These are phyloP conservation scores for Psilopogon haemacephalus DNA, from an alignment of 2,113 vertebrate genomes.

Conservation along the genomic window DNA sequence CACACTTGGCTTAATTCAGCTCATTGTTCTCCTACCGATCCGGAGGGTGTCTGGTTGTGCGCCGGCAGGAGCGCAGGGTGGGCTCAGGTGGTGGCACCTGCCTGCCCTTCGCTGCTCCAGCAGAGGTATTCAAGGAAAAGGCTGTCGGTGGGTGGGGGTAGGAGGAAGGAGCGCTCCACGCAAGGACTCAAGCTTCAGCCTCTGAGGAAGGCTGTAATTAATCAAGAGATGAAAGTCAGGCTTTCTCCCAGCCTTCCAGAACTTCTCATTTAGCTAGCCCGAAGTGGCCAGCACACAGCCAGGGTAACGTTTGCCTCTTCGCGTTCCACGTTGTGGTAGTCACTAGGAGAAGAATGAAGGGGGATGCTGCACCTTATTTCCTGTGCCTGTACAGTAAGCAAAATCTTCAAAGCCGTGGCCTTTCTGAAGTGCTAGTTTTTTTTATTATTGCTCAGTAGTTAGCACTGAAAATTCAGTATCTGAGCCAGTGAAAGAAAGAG, in stretches of 20 bases:
- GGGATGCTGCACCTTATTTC: not conserved
- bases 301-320: not conserved
- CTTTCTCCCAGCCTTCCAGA: not conserved
- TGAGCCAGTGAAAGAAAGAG: not conserved
- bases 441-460: not conserved
- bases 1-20: conserved; percentile 72
- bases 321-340: accelerated
- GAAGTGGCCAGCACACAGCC: not conserved
- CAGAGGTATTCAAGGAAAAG: not conserved
- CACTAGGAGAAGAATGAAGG: not conserved
- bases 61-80: conserved; percentile 68
- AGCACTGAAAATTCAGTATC: not conserved
- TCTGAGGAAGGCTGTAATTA: not conserved
- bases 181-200: not conserved
- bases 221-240: not conserved
- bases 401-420: not conserved
- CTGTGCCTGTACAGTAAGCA: not conserved
- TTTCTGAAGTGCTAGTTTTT: not conserved
- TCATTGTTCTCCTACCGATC: conserved; percentile 73
- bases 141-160: not conserved
- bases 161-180: not conserved
- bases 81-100: conserved; percentile 73
- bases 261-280: not conserved
- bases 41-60: conserved; percentile 48
- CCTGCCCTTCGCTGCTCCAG: not conserved